Percentiles rank a stretch among this genome's conserved stretches.
These are phyloP conservation scores for Apis dorsata DNA, from an alignment of 1,140 invertebrate species.

Conservation along the genomic window DNA sequence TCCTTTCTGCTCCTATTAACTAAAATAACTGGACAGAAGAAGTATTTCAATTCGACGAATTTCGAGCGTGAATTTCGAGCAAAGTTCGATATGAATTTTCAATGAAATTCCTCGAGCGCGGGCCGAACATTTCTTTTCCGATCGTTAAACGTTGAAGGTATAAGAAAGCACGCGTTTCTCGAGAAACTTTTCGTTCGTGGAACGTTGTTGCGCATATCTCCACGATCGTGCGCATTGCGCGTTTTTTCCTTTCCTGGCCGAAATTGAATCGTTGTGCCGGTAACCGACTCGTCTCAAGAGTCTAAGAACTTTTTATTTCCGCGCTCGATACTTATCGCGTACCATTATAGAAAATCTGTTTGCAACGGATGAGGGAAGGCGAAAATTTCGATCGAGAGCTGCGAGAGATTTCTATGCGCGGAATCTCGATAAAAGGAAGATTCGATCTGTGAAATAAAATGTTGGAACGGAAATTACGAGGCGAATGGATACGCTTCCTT, in stretches of 20 bases:
- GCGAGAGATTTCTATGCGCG: slow-evolving; percentile 9
- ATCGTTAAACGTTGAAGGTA: not conserved
- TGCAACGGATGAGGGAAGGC: no score
- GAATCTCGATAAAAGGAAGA: not conserved
- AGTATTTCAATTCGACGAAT: not conserved
- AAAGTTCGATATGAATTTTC: not conserved
- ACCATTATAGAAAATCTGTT: no score
- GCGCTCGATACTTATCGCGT: no score
- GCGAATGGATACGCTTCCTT: not conserved
- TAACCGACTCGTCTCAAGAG: not conserved
- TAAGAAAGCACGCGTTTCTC: not conserved
- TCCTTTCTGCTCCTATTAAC: not conserved
- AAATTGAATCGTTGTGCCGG: no score
- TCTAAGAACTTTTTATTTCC: no score
- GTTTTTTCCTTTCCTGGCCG: no score
- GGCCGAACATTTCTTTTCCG: not conserved
- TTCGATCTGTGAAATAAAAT: not conserved
- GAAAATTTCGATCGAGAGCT: no score
- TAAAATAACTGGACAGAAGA: no score
- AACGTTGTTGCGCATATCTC: no score
- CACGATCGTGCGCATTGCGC: no score
- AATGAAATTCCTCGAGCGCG: not conserved
- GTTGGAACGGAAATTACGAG: not conserved
- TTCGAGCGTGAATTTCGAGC: not conserved
- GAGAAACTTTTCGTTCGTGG: no score